Evolutionary conservation across 2,888 invertebrate genomes (phyloP).

Genomic region (Sinohyriopsis cumingii): DNA sequence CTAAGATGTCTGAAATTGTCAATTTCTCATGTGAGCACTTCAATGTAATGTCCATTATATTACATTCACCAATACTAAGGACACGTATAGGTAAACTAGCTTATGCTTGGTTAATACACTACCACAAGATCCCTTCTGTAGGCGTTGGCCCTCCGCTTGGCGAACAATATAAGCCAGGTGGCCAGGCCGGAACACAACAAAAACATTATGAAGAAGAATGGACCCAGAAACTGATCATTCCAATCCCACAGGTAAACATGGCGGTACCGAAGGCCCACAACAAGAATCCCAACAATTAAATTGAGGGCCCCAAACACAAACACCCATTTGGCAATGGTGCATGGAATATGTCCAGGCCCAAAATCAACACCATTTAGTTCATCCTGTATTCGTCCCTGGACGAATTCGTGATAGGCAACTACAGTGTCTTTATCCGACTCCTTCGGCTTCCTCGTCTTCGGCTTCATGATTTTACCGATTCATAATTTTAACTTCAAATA

Average conservation of each 20-base stretch:
- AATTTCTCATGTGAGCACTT: too few species aligned
- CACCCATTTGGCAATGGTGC: constrained; percentile 35
- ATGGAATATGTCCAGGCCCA: constrained; percentile 55
- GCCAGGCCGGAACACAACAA: constrained; percentile 47
- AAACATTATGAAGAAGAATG: constrained; percentile 57
- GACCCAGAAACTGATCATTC: constrained; percentile 58
- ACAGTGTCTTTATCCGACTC: constrained; percentile 62
- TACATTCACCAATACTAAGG: too few species aligned
- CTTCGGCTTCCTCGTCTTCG: constrained; percentile 33
- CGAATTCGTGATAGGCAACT: constrained; percentile 59
- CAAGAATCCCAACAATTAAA: constrained; percentile 50
- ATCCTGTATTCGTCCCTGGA: constrained; percentile 55
- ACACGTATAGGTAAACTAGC: too few species aligned
- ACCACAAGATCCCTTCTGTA: constrained; percentile 60
- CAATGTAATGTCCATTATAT: too few species aligned
- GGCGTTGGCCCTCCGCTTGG: constrained; percentile 51
- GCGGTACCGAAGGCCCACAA: constrained; percentile 52
- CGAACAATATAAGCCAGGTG: constrained; percentile 45
- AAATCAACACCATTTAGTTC: constrained; percentile 56
- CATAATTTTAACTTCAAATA: too few species aligned
- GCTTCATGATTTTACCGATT: constrained; percentile 25
- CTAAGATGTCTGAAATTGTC: too few species aligned
- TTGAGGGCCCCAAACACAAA: constrained; percentile 40
- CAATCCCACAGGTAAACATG: constrained; percentile 63
- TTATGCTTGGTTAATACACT: too few species aligned